Evolutionary conservation across 1,140 invertebrate genomes (phyloP).

Genomic region (Pomacea maculata): DNA sequence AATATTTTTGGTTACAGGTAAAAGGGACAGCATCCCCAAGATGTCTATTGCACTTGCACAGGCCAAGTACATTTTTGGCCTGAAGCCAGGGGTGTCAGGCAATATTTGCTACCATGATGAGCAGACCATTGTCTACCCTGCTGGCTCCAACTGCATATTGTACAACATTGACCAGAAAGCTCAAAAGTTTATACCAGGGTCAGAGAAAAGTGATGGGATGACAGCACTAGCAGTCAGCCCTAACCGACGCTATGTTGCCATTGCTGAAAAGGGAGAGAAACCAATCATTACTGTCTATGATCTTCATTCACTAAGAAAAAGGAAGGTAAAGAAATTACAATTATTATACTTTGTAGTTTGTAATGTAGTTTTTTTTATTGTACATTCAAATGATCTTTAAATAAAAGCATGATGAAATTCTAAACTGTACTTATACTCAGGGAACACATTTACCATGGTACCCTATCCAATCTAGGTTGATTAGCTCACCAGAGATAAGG

Average conservation of each 20-base stretch:
- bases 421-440: too few relatives aligned
- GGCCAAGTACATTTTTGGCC: slow-evolving; percentile 63
- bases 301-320: slow-evolving; percentile 64
- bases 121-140: slow-evolving; percentile 64
- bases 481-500: too few relatives aligned
- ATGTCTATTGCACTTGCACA: slow-evolving; percentile 64
- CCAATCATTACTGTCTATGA: slow-evolving; percentile 68
- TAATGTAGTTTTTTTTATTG: too few relatives aligned
- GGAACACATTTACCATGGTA: too few relatives aligned
- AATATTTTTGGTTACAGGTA: too few relatives aligned
- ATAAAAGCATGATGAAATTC: too few relatives aligned
- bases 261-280: slow-evolving; percentile 66
- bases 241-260: slow-evolving; percentile 65
- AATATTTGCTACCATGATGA: slow-evolving; percentile 66
- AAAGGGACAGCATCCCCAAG: slow-evolving; percentile 22
- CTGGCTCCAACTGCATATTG: slow-evolving; percentile 66
- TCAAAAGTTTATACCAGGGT: slow-evolving; percentile 66
- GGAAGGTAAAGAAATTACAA: slow-evolving; percentile 53
- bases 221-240: slow-evolving; percentile 65
- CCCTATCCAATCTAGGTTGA: too few relatives aligned
- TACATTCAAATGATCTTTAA: too few relatives aligned
- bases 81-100: slow-evolving; percentile 58
- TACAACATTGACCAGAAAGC: slow-evolving; percentile 67
- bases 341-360: too few relatives aligned
- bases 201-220: slow-evolving; percentile 63